Evolutionary conservation across 1,140 invertebrate genomes (phyloP).

Genomic region (Pygmarrhopalites habei): DNA sequence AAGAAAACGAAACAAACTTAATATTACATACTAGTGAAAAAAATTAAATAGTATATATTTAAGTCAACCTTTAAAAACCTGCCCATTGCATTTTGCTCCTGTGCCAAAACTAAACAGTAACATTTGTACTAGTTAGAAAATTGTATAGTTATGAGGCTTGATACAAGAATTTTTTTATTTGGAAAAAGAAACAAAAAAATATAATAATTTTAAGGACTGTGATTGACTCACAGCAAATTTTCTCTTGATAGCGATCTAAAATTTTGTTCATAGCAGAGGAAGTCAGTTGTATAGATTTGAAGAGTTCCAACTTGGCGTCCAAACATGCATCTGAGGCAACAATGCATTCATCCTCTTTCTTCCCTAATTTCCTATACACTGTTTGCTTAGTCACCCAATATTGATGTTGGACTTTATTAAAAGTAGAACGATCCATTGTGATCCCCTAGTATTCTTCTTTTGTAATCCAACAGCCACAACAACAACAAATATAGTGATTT

Average conservation of each 20-base stretch:
- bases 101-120: slow-evolving; percentile 65
- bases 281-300: slow-evolving; percentile 88
- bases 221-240: slow-evolving; percentile 66
- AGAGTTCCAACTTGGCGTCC: slow-evolving; percentile 94
- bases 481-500: too few species aligned
- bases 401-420: slow-evolving; percentile 84
- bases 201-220: too few species aligned
- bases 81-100: slow-evolving; percentile 92
- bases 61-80: too few species aligned
- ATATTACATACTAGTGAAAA: too few species aligned
- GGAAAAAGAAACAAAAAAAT: too few species aligned
- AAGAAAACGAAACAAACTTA: too few species aligned
- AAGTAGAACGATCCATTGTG: slow-evolving; percentile 48
- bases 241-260: slow-evolving; percentile 90
- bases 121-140: too few species aligned
- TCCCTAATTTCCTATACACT: slow-evolving; percentile 85
- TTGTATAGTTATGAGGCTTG: too few species aligned
- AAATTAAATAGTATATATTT: too few species aligned
- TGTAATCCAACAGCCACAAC: too few species aligned
- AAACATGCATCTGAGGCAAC: slow-evolving; percentile 91
- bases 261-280: slow-evolving; percentile 80
- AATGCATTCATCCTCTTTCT: slow-evolving; percentile 96
- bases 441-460: too few species aligned
- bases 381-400: slow-evolving; percentile 98
- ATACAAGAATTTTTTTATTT: too few species aligned